Percentiles rank a stretch among this genome's conserved stretches.
phyloP scores from a whole-genome alignment of 1,140 invertebrate species.

The Batillaria attramentaria region DNA sequence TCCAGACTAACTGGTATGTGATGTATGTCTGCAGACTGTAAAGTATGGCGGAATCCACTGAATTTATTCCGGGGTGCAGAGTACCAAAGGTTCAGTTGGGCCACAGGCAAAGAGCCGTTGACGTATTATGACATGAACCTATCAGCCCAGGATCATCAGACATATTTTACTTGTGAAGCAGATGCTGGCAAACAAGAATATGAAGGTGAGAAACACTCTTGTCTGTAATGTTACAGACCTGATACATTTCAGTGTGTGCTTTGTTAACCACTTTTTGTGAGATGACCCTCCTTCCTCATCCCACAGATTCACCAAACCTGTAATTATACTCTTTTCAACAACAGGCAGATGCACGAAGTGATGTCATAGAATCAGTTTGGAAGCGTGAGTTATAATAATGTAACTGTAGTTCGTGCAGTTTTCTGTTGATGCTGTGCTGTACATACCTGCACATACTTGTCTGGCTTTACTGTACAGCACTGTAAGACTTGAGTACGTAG shows the following conservation, averaged over 20 bases:
- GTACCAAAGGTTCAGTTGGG: conserved; percentile 93
- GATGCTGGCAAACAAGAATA: conserved; percentile 93
- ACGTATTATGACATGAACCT: conserved; percentile 99
- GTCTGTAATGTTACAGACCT: not conserved
- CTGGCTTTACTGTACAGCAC: too few relatives aligned
- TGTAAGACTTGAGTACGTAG: not conserved
- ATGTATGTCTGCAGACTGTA: conserved; percentile 82
- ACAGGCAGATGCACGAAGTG: too few relatives aligned
- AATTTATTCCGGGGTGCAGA: conserved; percentile 97
- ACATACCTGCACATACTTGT: too few relatives aligned
- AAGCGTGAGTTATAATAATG: too few relatives aligned
- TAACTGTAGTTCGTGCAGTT: too few relatives aligned
- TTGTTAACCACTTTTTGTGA: too few relatives aligned
- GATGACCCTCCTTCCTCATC: too few relatives aligned
- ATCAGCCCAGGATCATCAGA: conserved; percentile 98
- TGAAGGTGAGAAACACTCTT: conserved; percentile 78
- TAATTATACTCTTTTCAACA: too few relatives aligned
- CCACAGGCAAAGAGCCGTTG: conserved; percentile 93
- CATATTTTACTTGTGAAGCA: conserved; percentile 96
- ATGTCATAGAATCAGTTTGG: too few relatives aligned
- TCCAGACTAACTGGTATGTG: conserved; percentile 94
- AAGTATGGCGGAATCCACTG: conserved; percentile 98
- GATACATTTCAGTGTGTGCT: too few relatives aligned
- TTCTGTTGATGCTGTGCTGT: too few relatives aligned
- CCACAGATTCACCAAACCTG: too few relatives aligned